Evolutionary conservation across 2,888 invertebrate species (phyloP).

Genomic region (Pheosia gnoma): DNA sequence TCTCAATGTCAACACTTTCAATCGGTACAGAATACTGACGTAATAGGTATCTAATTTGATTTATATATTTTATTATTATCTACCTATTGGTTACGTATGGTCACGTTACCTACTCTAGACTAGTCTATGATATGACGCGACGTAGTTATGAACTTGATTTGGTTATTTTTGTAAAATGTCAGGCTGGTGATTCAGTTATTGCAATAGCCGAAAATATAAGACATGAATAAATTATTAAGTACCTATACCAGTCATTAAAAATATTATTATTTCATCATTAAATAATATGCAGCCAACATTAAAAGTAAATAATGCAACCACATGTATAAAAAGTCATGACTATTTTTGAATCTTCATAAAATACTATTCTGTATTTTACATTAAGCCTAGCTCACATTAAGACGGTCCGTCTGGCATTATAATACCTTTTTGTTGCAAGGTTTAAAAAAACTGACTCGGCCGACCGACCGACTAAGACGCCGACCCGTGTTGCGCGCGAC

Average conservation of each 20-base stretch:
- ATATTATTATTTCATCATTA: background rate
- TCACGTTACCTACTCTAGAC: background rate
- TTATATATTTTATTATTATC: background rate
- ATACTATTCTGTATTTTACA: no score
- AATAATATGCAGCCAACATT: no score
- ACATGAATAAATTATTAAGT: background rate
- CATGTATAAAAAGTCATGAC: no score
- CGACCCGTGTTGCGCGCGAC: no score
- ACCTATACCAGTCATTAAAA: background rate
- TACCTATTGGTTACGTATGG: background rate
- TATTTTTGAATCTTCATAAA: no score
- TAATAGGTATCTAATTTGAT: background rate
- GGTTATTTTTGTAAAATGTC: background rate
- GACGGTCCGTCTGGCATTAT: no score
- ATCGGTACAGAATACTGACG: background rate
- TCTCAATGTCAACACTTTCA: background rate
- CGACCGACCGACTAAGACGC: no score
- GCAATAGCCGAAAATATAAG: background rate
- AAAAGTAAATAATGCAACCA: no score
- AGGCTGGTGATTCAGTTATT: background rate
- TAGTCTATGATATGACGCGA: background rate
- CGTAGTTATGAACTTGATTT: background rate
- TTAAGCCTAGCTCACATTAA: no score
- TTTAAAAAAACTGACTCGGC: no score
- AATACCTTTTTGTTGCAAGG: no score